Base-by-base conservation (phyloP, 2,888 invertebrate species). In the Ornithoptera alexandrae region DNA sequence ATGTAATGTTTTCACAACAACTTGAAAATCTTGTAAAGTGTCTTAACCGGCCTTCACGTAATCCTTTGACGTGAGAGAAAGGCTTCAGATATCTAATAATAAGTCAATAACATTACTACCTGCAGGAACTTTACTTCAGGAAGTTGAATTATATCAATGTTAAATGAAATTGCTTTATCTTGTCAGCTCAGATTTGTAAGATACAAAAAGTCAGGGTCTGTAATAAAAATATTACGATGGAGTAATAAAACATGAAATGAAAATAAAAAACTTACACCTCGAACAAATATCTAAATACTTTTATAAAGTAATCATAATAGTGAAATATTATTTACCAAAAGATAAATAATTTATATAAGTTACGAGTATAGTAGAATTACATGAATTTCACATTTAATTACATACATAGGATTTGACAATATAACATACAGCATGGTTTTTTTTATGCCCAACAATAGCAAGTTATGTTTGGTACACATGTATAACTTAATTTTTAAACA, bases 21-120 rank as follows among this genome's bases (percentile, higher is more conserved):
- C 60, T 66, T 53, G 56, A 68, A 63, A 50, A 63, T 50, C 58
- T 59, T 59, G 30, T 59, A 15, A 57, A 62, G 46, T 46, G 50
- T 68, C 39, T 62, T 62, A 61, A 18, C 10, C 39, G 15, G n/a
- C 30, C 30, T 60, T 62, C 22, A 53, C 53, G 66, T 67, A 66
- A 36, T 46, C 46, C 50, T 36, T 53, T 46, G 18, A 65, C 59
- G 53, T 42, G 53, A 20, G 53, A 62, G 56, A 62, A 58, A 24
- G 62, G 68, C 46, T 68, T 68, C 67, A 20, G 30, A 17, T 56
- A 56, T 8, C 53, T 56, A 18, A 58, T 50, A 62, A 46, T 56
- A 61, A 60, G 39, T 66, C 65, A 66, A 22, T 36, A 53, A 60
- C 61, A 61, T 30, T 30, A 36, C 50, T 67, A 30, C 18, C 7